Evolutionary conservation across 2,888 invertebrate species (phyloP).

Genomic region (Platypus cylindrus): DNA sequence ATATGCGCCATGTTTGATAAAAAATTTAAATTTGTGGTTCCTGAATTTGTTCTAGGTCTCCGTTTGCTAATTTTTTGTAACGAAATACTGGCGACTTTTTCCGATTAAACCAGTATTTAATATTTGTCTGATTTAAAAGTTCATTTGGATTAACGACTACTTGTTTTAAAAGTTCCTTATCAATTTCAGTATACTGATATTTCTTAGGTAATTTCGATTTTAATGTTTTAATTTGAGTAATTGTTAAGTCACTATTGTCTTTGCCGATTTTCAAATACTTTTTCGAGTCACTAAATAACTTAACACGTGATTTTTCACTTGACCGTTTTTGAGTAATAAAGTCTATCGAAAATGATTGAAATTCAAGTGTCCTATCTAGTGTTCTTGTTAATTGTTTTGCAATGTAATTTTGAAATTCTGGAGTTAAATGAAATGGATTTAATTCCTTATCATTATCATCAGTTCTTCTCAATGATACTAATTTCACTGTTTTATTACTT

Average conservation of each 20-base stretch:
- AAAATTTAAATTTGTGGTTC: constrained; percentile 8
- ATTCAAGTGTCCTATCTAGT: constrained; percentile 34
- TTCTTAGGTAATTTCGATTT: neutral
- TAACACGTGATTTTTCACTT: constrained; percentile 14
- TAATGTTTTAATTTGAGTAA: neutral
- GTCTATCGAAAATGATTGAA: constrained; percentile 5
- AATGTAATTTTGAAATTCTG: constrained; percentile 39
- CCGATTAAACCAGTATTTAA: constrained; percentile 41
- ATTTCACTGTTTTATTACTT: constrained; percentile 1
- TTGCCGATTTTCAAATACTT: constrained; percentile 26
- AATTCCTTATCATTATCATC: constrained; percentile 39
- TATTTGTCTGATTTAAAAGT: constrained; percentile 39
- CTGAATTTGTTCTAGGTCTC: constrained; percentile 24
- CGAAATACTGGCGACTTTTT: constrained; percentile 41
- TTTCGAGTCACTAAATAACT: constrained; percentile 28
- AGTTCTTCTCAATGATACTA: constrained; percentile 21
- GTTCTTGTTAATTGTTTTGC: constrained; percentile 40
- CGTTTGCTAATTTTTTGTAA: constrained; percentile 35
- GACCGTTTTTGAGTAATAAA: constrained; percentile 9
- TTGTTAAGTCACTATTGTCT: neutral
- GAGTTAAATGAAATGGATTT: constrained; percentile 41
- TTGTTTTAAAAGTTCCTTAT: constrained; percentile 26
- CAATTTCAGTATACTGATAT: constrained; percentile 11
- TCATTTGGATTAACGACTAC: constrained; percentile 36
- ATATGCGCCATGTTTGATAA: constrained; percentile 31